Percentiles rank a stretch among this genome's conserved stretches.
These are phyloP conservation scores for Acanthaster planci DNA, from an alignment of 35 echinoderm and acorn worm genomes.

Conservation along the genomic window DNA sequence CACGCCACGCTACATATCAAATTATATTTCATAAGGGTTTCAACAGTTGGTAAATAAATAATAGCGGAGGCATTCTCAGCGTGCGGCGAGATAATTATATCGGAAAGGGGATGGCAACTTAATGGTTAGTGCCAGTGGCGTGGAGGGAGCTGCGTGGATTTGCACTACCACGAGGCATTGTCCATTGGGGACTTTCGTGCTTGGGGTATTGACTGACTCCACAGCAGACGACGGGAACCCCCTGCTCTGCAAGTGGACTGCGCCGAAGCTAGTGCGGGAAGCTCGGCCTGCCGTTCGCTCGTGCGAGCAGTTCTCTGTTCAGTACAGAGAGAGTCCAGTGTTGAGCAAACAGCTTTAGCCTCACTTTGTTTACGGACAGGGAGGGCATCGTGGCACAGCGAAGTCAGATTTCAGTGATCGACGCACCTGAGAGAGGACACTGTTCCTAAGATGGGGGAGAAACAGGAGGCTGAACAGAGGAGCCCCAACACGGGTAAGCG, in stretches of 20 bases:
- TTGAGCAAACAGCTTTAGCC: neutral
- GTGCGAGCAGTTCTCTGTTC: neutral
- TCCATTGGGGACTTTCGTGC: neutral
- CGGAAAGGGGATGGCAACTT: neutral
- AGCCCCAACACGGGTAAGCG: slow-evolving; percentile 29
- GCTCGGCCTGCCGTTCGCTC: neutral
- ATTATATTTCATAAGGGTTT: neutral
- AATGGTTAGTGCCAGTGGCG: neutral
- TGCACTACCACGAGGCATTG: neutral
- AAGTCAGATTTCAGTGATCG: neutral
- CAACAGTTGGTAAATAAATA: slow-evolving; percentile 29
- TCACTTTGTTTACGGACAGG: neutral
- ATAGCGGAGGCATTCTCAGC: neutral
- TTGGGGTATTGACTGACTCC: neutral
- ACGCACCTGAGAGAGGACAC: neutral
- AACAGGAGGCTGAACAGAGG: slow-evolving; percentile 10
- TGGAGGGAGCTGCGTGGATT: neutral
- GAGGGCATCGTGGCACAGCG: neutral
- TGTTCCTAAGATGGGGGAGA: slow-evolving; percentile 41
- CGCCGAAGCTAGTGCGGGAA: neutral
- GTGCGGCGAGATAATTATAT: neutral
- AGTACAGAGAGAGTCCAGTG: neutral
- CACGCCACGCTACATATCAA: neutral
- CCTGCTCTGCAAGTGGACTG: neutral
- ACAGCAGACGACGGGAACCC: neutral